These are phyloP conservation scores for Psittacus erithacus DNA, from an alignment of 2,113 vertebrate species.

Conservation along the genomic window DNA sequence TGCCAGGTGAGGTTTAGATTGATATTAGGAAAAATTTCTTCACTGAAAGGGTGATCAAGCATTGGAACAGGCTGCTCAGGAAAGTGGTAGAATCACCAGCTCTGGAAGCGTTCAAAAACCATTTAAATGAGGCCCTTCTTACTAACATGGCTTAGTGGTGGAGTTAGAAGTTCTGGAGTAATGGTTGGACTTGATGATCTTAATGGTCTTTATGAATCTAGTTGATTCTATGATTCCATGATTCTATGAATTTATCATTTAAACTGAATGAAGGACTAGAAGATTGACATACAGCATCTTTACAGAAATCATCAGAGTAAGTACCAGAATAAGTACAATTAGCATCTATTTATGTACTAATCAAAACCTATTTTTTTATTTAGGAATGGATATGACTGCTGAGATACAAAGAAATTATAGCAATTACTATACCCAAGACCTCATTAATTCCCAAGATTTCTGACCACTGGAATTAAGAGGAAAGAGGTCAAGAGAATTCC, in stretches of 20 bases:
- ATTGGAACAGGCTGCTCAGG: not conserved
- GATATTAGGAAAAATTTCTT: not conserved
- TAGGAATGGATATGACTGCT: not conserved
- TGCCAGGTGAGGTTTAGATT: not conserved
- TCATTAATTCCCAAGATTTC: not conserved
- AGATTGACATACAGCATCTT: rapidly evolving
- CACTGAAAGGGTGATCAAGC: not conserved
- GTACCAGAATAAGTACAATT: not conserved
- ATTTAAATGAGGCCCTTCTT: not conserved
- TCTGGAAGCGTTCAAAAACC: not conserved
- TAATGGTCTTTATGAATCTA: not conserved
- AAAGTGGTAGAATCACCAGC: not conserved
- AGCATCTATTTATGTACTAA: not conserved
- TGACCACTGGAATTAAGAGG: not conserved
- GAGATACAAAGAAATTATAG: not conserved
- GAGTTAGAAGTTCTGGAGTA: not conserved
- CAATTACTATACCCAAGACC: not conserved
- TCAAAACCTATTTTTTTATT: not conserved
- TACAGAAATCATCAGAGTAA: not conserved
- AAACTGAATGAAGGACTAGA: not conserved
- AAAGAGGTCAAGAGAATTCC: not conserved
- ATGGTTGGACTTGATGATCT: not conserved
- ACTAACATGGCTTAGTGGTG: not conserved
- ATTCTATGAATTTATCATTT: not conserved
- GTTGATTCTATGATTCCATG: not conserved